Percentiles rank a stretch among this genome's conserved stretches.
These are phyloP conservation scores for Desoria tigrina DNA, from an alignment of 2,888 invertebrate genomes.

Conservation along the genomic window DNA sequence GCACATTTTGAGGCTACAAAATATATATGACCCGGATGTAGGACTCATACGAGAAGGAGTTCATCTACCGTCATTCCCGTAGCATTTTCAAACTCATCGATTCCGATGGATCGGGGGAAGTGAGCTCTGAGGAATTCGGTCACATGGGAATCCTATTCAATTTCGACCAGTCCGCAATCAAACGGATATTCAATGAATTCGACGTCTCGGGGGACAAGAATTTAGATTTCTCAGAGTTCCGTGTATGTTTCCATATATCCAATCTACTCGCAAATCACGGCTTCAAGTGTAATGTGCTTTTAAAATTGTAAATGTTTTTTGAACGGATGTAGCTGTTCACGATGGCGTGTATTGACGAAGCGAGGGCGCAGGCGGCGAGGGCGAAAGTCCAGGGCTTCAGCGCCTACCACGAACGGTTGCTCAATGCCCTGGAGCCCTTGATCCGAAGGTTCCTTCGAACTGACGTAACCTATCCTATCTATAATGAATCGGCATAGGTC, in stretches of 20 bases:
- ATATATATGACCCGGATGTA: conserved; percentile 21
- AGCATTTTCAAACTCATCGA: conserved; percentile 56
- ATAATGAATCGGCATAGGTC: background rate
- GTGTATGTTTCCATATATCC: conserved; percentile 22
- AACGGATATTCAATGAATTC: conserved; percentile 50
- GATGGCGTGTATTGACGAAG: conserved; percentile 53
- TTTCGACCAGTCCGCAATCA: conserved; percentile 50
- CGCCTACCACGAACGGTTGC: conserved; percentile 37
- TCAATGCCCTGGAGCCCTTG: conserved; percentile 32
- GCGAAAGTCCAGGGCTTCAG: conserved; percentile 42
- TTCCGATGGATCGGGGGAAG: conserved; percentile 54
- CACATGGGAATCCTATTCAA: conserved; percentile 55
- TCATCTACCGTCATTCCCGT: conserved; percentile 55
- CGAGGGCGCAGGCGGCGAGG: conserved; percentile 42
- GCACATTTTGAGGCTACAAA: background rate
- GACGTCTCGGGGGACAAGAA: conserved; percentile 51
- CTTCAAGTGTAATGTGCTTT: background rate
- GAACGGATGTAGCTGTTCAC: conserved; percentile 51
- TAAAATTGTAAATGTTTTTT: background rate
- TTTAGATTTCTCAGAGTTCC: conserved; percentile 50
- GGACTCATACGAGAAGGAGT: conserved; percentile 55
- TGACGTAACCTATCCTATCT: conserved; percentile 21
- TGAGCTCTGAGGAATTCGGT: conserved; percentile 54
- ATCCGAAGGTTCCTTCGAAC: conserved; percentile 41
- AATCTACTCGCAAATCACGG: too few species aligned